Conservation (phyloP, 2,797 vertebrate species). For the Phrynocephalus vlangalii region DNA sequence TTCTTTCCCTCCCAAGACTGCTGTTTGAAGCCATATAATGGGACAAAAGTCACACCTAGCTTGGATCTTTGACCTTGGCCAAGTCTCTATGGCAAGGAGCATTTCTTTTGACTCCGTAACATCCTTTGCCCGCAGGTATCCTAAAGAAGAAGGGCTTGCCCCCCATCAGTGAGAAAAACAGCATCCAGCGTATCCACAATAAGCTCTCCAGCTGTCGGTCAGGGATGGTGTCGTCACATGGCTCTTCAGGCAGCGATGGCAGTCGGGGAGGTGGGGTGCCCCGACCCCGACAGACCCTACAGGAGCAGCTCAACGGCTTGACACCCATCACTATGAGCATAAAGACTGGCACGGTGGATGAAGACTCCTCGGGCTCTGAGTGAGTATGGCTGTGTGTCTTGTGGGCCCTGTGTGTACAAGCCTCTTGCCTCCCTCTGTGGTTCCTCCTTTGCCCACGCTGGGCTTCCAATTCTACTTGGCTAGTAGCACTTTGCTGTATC, state of each 20-base stretch:
- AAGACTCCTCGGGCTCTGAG: slow-evolving; percentile 96
- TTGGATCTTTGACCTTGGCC: neutral
- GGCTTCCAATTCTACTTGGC: neutral
- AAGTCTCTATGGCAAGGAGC: neutral
- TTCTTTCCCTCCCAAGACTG: neutral
- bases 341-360: slow-evolving; percentile 87
- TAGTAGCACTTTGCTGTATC: neutral
- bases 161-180: slow-evolving; percentile 87
- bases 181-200: slow-evolving; percentile 81
- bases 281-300: slow-evolving; percentile 75
- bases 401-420: neutral
- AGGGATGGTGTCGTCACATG: slow-evolving; percentile 77
- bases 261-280: slow-evolving; percentile 56
- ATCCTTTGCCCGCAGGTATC: slow-evolving; percentile 81
- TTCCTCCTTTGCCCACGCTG: neutral
- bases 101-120: neutral
- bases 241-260: slow-evolving; percentile 84
- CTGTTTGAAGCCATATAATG: neutral
- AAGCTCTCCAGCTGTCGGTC: slow-evolving; percentile 77
- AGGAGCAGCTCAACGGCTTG: slow-evolving; percentile 85
- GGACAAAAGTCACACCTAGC: neutral
- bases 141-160: slow-evolving; percentile 93
- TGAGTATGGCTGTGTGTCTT: slow-evolving; percentile 78
- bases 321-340: slow-evolving; percentile 86
- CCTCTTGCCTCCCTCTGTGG: neutral